Base-by-base conservation (phyloP, 2,888 invertebrate genomes). In the Drosophila yooni region DNA sequence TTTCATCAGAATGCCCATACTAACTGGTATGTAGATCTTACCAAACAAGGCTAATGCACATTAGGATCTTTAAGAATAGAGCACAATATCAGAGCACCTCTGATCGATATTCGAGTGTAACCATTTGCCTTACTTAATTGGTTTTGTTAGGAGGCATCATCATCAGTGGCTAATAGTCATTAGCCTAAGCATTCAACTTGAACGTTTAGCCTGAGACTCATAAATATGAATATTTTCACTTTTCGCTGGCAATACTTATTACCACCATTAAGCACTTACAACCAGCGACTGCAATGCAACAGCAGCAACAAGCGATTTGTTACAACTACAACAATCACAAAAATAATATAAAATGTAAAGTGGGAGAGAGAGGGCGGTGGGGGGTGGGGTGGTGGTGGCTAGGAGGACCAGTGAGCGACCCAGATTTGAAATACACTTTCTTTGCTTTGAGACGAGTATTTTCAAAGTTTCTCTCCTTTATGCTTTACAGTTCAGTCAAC, bases 351-450 rank as follows among this genome's bases (percentile, higher is more conserved):
- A 29, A n/a, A 25, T 4, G 46, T 31, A 60, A 29, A n/a, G 29
- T 4, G 46, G 0, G 8, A 15, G 0, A n/a, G 40, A 13, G 21
- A 15, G 13, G 21, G 13, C 7, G 36, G 43, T 13, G 31, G 25
- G 46, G 64, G n/a, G 50, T n/a, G n/a, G n/a, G n/a, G n/a, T 21
- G 21, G 21, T 21, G 58, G 50, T 60, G 59, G 33, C 33, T 33
- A 33, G 11, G 2, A 10, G 27, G 27, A 53, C 46, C 58, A 58
- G 38, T 51, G 63, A 48, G 63, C 69, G 84, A 84, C 84, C 88
- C 72, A 87, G 75, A 81, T 89, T 83, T 71, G 51, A 84, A 87
- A 88, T 69, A 84, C 88, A 85, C 89, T 85, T 89, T 85, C 85
- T 85, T 85, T 76, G 74, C 80, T 68, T 82, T 72, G 70, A 64